Percentiles rank a stretch among this genome's conserved stretches.
phyloP scores from a whole-genome alignment of 1,140 invertebrate genomes.

The Aphelenchoides avenae region DNA sequence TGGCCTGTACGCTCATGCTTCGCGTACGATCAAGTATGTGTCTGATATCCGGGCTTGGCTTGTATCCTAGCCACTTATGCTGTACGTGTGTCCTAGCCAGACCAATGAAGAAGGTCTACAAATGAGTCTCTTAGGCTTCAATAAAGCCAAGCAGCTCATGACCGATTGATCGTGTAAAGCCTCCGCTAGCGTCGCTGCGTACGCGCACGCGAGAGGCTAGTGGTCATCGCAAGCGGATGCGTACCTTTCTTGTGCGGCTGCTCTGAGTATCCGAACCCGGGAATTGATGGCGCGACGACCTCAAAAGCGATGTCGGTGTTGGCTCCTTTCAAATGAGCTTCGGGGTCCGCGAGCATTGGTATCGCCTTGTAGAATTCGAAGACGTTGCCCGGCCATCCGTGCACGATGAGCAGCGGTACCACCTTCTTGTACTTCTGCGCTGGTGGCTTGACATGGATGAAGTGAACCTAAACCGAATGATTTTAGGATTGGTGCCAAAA shows the following conservation, averaged over 20 bases:
- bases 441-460: constrained; percentile 44
- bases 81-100: too few relatives aligned
- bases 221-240: too few relatives aligned
- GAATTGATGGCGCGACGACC: constrained; percentile 73
- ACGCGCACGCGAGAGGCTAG: too few relatives aligned
- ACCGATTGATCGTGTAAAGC: too few relatives aligned
- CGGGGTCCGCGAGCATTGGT: constrained; percentile 67
- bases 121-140: too few relatives aligned
- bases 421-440: constrained; percentile 13
- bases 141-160: too few relatives aligned
- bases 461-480: constrained; percentile 39
- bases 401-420: constrained; percentile 21
- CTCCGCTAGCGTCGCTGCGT: too few relatives aligned
- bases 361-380: constrained; percentile 78
- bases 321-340: constrained; percentile 65
- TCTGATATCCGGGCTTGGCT: too few relatives aligned
- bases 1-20: too few relatives aligned
- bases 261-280: constrained; percentile 79
- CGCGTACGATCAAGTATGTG: too few relatives aligned
- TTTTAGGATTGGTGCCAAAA: constrained; percentile 4
- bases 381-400: constrained; percentile 71
- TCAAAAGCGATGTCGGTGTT: constrained; percentile 71
- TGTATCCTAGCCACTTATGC: too few relatives aligned
- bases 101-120: too few relatives aligned
- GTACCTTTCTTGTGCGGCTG: constrained; percentile 63